Conservation (phyloP, 2,888 invertebrate genomes). For the Pyrgus malvae region DNA sequence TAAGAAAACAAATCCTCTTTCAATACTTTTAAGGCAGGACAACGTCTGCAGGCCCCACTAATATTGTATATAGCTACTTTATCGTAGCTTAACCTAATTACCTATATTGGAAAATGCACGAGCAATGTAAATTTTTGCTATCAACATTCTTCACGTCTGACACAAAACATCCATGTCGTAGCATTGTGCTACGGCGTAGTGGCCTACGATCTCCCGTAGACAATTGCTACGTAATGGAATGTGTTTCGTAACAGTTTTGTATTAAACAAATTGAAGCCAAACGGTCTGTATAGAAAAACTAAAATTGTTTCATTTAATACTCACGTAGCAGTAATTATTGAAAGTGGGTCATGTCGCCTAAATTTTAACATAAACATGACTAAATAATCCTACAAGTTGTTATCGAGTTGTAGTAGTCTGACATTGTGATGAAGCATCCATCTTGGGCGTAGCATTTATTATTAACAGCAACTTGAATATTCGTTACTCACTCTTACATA, state of each 20-base stretch:
- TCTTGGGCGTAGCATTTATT: constrained; percentile 2
- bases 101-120: too few relatives aligned
- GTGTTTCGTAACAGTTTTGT: constrained; percentile 5
- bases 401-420: not conserved
- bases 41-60: too few relatives aligned
- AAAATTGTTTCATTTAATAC: too few relatives aligned
- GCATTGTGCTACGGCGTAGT: constrained; percentile 28
- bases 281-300: too few relatives aligned
- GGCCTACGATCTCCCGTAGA: constrained; percentile 15
- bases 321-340: too few relatives aligned
- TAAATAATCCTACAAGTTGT: not conserved
- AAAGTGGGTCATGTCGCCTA: too few relatives aligned
- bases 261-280: not conserved
- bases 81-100: too few relatives aligned
- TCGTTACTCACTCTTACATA: constrained; percentile 10
- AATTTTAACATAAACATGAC: not conserved
- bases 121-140: too few relatives aligned
- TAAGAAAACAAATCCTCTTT: too few relatives aligned
- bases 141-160: too few relatives aligned
- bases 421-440: not conserved
- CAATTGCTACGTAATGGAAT: not conserved
- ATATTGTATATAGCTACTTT: too few relatives aligned
- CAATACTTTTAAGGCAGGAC: too few relatives aligned
- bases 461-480: constrained; percentile 11
- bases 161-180: constrained; percentile 1